Conservation (phyloP, 2,113 vertebrate species). For the Ellobius talpinus region DNA sequence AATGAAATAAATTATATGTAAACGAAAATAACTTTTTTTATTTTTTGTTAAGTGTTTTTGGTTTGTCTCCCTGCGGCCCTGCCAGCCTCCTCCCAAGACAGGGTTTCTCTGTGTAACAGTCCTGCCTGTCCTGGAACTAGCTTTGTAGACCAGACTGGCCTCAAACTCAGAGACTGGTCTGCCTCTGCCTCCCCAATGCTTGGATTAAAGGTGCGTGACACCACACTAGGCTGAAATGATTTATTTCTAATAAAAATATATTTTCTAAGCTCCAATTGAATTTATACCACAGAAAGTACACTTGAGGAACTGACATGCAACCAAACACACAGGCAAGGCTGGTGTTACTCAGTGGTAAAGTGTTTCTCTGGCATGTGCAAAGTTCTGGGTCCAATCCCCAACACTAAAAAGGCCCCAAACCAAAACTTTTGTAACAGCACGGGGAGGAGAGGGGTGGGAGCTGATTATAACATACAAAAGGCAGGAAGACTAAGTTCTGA, state of each 20-base stretch:
- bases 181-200: neutral
- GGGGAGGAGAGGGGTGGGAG: neutral
- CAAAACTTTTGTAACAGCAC: neutral
- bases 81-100: no score
- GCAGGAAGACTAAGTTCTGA: neutral
- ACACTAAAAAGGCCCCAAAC: neutral
- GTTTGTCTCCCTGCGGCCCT: no score
- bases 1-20: neutral
- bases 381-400: neutral
- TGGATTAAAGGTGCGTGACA: neutral
- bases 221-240: neutral
- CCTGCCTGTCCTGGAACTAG: neutral
- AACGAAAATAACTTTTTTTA: neutral
- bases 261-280: constrained; percentile 42
- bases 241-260: neutral
- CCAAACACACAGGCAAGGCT: constrained; percentile 14
- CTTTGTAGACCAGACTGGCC: no score
- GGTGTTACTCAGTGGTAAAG: neutral
- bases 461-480: neutral
- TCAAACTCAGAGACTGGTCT: neutral
- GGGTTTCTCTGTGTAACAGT: no score
- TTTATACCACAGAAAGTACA: neutral
- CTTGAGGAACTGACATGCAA: neutral
- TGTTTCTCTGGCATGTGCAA: neutral
- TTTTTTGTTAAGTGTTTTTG: no score